These are phyloP conservation scores for Cosmopolites sordidus DNA, from an alignment of 2,888 invertebrate species.

Conservation along the genomic window DNA sequence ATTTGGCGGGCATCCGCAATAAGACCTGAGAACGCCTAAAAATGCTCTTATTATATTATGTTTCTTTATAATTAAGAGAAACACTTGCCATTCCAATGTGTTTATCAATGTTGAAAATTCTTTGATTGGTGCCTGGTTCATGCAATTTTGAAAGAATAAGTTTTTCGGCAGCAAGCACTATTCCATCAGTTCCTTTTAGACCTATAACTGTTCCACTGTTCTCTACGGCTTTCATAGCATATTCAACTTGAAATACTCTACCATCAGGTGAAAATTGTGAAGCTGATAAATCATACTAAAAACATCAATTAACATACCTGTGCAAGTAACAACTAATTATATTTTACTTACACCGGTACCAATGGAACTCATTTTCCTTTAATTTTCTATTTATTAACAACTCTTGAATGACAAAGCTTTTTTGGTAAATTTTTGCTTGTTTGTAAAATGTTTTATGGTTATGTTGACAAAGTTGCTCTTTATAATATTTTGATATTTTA, in stretches of 20 bases:
- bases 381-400: not conserved
- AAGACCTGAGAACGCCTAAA: slow-evolving; percentile 81
- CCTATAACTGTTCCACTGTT: slow-evolving; percentile 86
- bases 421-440: slow-evolving; percentile 3
- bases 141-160: slow-evolving; percentile 89
- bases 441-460: slow-evolving; percentile 6
- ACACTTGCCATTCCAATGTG: slow-evolving; percentile 86
- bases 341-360: slow-evolving; percentile 80
- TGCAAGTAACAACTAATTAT: no score
- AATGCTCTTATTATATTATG: slow-evolving; percentile 28
- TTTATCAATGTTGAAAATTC: slow-evolving; percentile 88
- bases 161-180: slow-evolving; percentile 97
- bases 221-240: slow-evolving; percentile 98
- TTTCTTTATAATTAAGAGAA: not conserved
- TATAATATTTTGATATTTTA: not conserved
- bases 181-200: slow-evolving; percentile 90
- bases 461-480: slow-evolving; percentile 1
- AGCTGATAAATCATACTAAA: slow-evolving; percentile 98
- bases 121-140: slow-evolving; percentile 85
- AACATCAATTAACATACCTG: slow-evolving; percentile 33
- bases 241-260: slow-evolving; percentile 98
- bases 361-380: slow-evolving; percentile 80
- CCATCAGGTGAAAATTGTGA: slow-evolving; percentile 99
- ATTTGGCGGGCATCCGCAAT: slow-evolving; percentile 93
- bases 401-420: slow-evolving; percentile 13